Percentiles rank a stretch among this genome's conserved stretches.
Conservation (phyloP, 2,888 invertebrate species). For the Drosophila ezoana region DNA sequence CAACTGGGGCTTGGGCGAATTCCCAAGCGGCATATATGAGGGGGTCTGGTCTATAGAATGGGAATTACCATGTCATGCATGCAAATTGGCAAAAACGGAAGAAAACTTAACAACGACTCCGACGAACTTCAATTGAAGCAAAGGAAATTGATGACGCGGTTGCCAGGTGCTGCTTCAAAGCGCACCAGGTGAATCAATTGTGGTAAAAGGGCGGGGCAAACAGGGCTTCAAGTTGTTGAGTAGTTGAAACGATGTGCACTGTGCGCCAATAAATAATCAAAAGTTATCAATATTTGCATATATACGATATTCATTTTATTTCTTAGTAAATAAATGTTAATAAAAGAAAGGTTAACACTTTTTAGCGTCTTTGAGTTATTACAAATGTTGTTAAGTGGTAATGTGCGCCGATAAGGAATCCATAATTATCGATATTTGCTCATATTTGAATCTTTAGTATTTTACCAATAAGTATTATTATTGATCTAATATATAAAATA, state of each 20-base stretch:
- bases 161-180: conserved; percentile 26
- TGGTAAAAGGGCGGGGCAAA: not conserved
- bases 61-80: conserved; percentile 39
- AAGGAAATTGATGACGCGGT: conserved; percentile 50
- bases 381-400: no score
- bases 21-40: not conserved
- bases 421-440: not conserved
- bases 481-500: no score
- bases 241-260: not conserved
- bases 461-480: no score
- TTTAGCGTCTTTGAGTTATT: no score
- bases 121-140: conserved; percentile 33
- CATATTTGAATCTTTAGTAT: no score
- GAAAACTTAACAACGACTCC: conserved; percentile 30
- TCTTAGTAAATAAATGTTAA: no score
- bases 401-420: not conserved
- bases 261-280: conserved; percentile 9
- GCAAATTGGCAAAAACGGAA: conserved; percentile 46
- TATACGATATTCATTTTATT: not conserved
- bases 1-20: conserved; percentile 2
- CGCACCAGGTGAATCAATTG: conserved; percentile 16
- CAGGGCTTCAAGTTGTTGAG: not conserved
- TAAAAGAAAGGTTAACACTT: no score
- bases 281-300: not conserved
- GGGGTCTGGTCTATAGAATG: conserved; percentile 1